Evolutionary conservation across 2,797 vertebrate genomes (phyloP).

Genomic region (Malurus leucopterus): DNA sequence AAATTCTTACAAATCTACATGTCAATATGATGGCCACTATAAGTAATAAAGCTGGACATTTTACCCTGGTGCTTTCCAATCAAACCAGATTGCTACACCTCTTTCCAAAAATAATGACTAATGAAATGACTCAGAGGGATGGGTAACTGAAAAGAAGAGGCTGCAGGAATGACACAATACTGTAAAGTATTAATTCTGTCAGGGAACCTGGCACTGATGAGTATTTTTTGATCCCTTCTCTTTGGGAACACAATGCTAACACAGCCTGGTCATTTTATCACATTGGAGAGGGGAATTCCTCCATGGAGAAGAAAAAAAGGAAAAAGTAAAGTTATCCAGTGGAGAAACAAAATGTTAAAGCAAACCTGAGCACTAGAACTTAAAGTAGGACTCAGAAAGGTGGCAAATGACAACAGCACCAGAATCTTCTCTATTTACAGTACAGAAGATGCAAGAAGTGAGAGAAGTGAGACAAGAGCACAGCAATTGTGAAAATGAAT

Average conservation of each 20-base stretch:
- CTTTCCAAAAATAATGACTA: constrained; percentile 54
- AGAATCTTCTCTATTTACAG: background rate
- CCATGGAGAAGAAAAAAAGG: background rate
- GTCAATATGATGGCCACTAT: background rate
- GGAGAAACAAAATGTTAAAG: background rate
- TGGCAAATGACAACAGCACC: background rate
- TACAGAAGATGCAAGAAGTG: background rate
- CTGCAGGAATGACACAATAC: constrained; percentile 35
- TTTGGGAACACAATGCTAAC: background rate
- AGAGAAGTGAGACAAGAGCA: background rate
- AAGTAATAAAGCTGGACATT: background rate
- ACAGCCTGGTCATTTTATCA: constrained; percentile 7
- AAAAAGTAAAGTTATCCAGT: background rate
- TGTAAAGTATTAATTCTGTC: constrained; percentile 34
- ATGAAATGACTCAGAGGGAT: constrained; percentile 53
- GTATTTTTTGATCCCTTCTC: constrained; percentile 7
- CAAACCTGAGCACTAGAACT: background rate
- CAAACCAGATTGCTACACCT: background rate
- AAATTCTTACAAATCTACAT: background rate
- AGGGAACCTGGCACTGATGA: background rate
- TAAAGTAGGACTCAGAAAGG: background rate
- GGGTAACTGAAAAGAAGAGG: constrained; percentile 41
- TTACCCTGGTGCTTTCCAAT: background rate
- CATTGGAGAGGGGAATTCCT: constrained; percentile 6
- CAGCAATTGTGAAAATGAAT: background rate